Conservation (phyloP, 2,797 vertebrate genomes). For the Labeo calbasu region DNA sequence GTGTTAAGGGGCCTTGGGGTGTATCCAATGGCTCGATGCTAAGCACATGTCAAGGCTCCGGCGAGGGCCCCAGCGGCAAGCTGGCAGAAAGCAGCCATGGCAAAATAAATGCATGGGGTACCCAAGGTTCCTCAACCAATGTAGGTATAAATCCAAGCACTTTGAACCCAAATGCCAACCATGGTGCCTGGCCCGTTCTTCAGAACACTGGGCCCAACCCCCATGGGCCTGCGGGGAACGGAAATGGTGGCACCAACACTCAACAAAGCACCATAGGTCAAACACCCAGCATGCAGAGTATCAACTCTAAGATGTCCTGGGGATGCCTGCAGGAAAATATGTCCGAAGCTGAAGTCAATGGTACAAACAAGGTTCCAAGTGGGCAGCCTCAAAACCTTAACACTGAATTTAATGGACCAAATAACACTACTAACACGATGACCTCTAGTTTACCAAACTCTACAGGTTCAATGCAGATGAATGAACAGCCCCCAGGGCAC, state of each 20-base stretch:
- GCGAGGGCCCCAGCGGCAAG: conserved; percentile 81
- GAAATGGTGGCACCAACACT: conserved; percentile 80
- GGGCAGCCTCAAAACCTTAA: conserved; percentile 94
- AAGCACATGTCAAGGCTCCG: conserved; percentile 84
- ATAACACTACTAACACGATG: conserved; percentile 98
- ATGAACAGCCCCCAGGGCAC: conserved; percentile 82
- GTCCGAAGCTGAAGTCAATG: conserved; percentile 88
- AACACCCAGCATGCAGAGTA: conserved; percentile 82
- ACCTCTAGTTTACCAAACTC: conserved; percentile 99
- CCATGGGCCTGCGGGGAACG: conserved; percentile 80
- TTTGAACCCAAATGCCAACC: conserved; percentile 96
- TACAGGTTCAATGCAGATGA: conserved; percentile 89
- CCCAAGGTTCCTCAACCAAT: conserved; percentile 86
- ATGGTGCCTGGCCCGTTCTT: conserved; percentile 91
- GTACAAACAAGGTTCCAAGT: conserved; percentile 93
- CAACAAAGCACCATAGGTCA: conserved; percentile 86
- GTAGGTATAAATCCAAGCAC: conserved; percentile 93
- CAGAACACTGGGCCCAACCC: conserved; percentile 85
- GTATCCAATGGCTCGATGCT: conserved; percentile 78
- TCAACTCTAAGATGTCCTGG: conserved; percentile 90
- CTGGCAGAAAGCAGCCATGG: conserved; percentile 80
- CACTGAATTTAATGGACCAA: conserved; percentile 99
- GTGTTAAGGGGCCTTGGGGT: conserved; percentile 82
- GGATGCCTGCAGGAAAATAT: conserved; percentile 87
- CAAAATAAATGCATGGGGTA: conserved; percentile 89